Evolutionary conservation across 1,140 invertebrate species (phyloP), one percentile per base, ranked within the genome.

Genomic region (Sinella curviseta): DNA sequence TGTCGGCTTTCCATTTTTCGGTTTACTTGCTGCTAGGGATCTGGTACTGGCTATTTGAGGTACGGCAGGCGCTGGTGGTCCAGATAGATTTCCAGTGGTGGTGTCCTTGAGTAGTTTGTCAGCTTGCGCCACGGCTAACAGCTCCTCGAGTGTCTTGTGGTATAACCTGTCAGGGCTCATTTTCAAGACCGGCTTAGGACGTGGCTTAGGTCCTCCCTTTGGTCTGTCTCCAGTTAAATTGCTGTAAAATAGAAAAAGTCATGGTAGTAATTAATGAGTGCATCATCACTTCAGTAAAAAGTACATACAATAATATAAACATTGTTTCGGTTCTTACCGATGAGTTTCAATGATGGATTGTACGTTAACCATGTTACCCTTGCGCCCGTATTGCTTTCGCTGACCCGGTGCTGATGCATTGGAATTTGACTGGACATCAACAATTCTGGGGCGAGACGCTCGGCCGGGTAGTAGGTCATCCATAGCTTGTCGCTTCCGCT

Each of bases 291-390:
- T n/a, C n/a, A n/a, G n/a, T n/a, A n/a, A n/a, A n/a, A n/a, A n/a
- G n/a, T n/a, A n/a, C n/a, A n/a, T n/a, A n/a, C n/a, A n/a, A n/a
- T n/a, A n/a, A n/a, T n/a, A n/a, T n/a, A n/a, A n/a, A n/a, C n/a
- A n/a, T n/a, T n/a, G n/a, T n/a, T n/a, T n/a, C n/a, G n/a, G n/a
- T n/a, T n/a, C 57, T 73, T 79, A 91, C 79, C 93, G 89, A 84
- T 94, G 93, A 86, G 94, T 93, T 0, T 93, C 93, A 84, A 95
- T 95, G 75, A 95, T 92, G 2, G 93, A 92, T 84, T 92, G 90
- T 16, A 95, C 93, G 85, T 94, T 92, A 65, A 94, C 90, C 33
- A 92, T 92, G 0, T 92, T 90, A 0, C 93, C 92, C 84, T 94
- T 92, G 28, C 92, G 88, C 0, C 92, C 92, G 24, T 12, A 48